These are phyloP conservation scores for Tetraneura akinire DNA, from an alignment of 1,140 invertebrate species.

Conservation along the genomic window DNA sequence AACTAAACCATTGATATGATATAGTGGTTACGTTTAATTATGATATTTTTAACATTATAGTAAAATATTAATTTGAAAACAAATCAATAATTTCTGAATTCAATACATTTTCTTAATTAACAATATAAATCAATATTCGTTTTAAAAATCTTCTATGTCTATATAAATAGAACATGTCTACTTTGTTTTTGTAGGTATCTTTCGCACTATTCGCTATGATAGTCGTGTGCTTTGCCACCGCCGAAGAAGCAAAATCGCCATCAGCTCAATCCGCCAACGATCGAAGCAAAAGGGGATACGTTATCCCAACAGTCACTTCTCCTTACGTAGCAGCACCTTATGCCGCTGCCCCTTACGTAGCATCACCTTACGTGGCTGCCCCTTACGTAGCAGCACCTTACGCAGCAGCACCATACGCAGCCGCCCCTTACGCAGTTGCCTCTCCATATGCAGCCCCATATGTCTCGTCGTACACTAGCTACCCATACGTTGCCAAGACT, in stretches of 20 bases:
- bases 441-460: slow-evolving; percentile 28
- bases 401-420: background rate
- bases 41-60: no score
- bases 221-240: background rate
- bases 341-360: background rate
- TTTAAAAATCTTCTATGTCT: no score
- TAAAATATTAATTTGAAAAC: no score
- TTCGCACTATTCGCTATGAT: slow-evolving; percentile 23
- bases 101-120: no score
- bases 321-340: background rate
- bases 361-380: background rate
- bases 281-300: slow-evolving; percentile 5
- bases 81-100: no score
- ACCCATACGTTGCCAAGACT: slow-evolving; percentile 36
- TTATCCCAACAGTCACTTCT: background rate
- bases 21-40: no score
- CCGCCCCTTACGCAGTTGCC: slow-evolving; percentile 5
- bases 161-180: no score
- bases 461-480: slow-evolving; percentile 32
- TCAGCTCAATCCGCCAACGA: background rate
- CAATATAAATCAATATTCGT: no score
- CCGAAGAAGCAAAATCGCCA: slow-evolving; percentile 14
- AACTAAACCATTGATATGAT: no score
- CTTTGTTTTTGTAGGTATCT: slow-evolving; percentile 1
- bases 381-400: slow-evolving; percentile 14